Evolutionary conservation across 2,113 vertebrate genomes (phyloP).

Genomic region (Vulpes lagopus): DNA sequence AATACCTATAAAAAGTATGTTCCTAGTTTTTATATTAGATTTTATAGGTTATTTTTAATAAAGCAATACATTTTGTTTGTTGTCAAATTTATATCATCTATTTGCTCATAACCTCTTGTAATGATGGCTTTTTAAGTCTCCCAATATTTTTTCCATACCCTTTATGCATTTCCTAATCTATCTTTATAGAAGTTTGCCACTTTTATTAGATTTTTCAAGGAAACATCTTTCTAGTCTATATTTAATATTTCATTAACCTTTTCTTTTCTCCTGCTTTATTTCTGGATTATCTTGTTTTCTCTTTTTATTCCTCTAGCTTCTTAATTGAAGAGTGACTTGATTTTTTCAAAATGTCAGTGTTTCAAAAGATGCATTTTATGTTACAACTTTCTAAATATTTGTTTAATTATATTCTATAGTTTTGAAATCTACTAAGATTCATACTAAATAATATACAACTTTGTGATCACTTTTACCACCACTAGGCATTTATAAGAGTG

Average conservation of each 20-base stretch:
- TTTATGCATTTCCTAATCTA: not conserved
- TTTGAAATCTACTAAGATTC: not conserved
- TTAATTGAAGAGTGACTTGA: not conserved
- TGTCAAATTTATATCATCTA: not conserved
- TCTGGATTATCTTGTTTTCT: not conserved
- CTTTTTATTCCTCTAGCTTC: not conserved
- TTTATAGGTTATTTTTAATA: not conserved
- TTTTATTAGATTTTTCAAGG: not conserved
- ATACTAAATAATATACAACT: not conserved
- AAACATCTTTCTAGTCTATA: not conserved
- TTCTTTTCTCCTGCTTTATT: not conserved
- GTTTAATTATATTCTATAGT: not conserved
- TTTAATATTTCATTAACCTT: slow-evolving; percentile 1
- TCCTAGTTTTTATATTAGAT: not conserved
- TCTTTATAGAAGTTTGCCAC: not conserved
- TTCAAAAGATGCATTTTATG: not conserved
- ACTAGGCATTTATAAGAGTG: not conserved
- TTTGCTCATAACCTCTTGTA: not conserved
- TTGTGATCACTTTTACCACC: not conserved
- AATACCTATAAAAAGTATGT: not conserved
- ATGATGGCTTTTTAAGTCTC: not conserved
- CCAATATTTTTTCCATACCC: not conserved
- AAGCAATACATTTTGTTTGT: not conserved
- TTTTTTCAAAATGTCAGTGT: not conserved
- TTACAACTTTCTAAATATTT: not conserved